Evolutionary conservation across 1,140 invertebrate genomes (phyloP).

Genomic region (Sycophila sp.): DNA sequence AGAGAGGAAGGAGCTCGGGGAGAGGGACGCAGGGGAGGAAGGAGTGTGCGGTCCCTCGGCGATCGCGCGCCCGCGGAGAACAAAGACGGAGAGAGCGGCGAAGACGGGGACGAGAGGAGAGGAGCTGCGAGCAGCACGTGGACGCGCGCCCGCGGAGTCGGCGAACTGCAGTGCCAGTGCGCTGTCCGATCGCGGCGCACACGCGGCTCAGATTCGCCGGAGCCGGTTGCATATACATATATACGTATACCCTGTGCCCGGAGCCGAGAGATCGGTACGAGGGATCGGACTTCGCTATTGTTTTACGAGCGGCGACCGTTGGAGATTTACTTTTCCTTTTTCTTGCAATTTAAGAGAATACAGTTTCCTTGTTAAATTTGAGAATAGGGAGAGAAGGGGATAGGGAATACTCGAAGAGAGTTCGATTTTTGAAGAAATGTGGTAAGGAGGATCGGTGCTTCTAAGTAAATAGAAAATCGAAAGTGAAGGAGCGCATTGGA

Average conservation of each 20-base stretch:
- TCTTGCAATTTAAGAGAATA: no score
- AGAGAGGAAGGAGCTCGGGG: background rate
- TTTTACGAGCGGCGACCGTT: no score
- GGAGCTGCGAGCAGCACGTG: background rate
- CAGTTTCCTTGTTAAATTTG: no score
- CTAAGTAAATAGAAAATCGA: no score
- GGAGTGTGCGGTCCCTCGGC: background rate
- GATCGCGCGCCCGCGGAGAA: background rate
- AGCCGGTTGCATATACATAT: background rate
- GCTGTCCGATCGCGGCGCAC: slow-evolving; percentile 7
- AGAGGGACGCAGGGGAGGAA: background rate
- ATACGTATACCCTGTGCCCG: no score
- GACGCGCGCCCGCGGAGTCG: no score
- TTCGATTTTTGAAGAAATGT: slow-evolving; percentile 2
- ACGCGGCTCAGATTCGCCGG: background rate
- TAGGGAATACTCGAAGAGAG: no score
- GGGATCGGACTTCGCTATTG: no score
- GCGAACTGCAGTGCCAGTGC: slow-evolving; percentile 7
- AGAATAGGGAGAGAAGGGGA: no score
- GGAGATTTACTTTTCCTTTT: no score
- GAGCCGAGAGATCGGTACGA: no score
- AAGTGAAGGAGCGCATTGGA: background rate
- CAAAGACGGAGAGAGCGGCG: slow-evolving; percentile 7
- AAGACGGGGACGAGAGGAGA: background rate
- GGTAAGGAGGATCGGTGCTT: no score